Conservation (phyloP, 2,888 invertebrate species). For the Plebejus argus region DNA sequence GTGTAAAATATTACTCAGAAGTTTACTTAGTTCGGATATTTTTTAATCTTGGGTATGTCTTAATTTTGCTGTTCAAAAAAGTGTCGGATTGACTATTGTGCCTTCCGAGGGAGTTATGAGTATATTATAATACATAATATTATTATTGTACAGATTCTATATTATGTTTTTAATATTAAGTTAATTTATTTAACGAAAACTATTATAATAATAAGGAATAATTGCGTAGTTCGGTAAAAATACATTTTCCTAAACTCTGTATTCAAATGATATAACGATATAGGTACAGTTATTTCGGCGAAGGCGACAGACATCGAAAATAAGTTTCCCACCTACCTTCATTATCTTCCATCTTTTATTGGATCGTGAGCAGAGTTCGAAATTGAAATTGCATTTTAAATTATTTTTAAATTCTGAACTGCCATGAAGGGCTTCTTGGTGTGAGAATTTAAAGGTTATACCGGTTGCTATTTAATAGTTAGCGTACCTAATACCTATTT, state of each 20-base stretch:
- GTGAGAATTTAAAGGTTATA: not conserved
- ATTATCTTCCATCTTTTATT: slow-evolving; percentile 22
- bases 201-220: not conserved
- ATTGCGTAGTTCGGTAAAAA: not conserved
- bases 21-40: not conserved
- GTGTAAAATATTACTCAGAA: slow-evolving; percentile 18
- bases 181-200: too few relatives aligned
- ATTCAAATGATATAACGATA: slow-evolving; percentile 5
- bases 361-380: slow-evolving; percentile 3
- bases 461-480: not conserved
- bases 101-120: too few relatives aligned
- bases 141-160: too few relatives aligned
- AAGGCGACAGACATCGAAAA: slow-evolving; percentile 3
- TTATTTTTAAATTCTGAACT: not conserved
- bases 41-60: not conserved
- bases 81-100: not conserved
- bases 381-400: slow-evolving; percentile 13
- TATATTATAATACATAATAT: too few relatives aligned
- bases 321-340: slow-evolving; percentile 18
- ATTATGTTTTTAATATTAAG: too few relatives aligned
- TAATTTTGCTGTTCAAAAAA: not conserved
- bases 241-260: not conserved
- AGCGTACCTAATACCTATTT: too few relatives aligned
- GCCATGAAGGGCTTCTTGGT: not conserved
- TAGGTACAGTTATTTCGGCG: slow-evolving; percentile 23